These are phyloP conservation scores for Catagonus wagneri DNA, from an alignment of 2,113 vertebrate species.

Conservation along the genomic window DNA sequence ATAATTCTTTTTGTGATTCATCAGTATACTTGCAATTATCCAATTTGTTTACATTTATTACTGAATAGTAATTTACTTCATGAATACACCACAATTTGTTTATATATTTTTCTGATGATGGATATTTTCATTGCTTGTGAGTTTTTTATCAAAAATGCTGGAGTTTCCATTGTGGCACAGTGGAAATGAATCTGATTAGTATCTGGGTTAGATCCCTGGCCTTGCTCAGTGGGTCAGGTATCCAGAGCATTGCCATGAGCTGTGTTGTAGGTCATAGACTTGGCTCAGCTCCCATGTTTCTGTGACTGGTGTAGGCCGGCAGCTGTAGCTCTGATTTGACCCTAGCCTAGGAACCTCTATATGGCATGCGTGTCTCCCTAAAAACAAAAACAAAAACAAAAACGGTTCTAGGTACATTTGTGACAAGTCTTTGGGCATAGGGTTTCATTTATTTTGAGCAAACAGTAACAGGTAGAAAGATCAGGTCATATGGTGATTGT, in stretches of 20 bases:
- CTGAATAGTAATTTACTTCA: neutral
- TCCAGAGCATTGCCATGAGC: no score
- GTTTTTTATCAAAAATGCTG: neutral
- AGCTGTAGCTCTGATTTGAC: no score
- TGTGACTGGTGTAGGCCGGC: no score
- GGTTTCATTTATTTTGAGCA: neutral
- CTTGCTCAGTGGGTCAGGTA: no score
- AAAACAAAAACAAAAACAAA: no score
- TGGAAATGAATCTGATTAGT: no score
- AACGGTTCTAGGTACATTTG: neutral
- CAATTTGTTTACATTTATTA: neutral
- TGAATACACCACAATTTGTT: neutral
- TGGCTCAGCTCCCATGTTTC: no score
- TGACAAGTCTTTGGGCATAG: neutral
- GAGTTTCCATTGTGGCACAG: no score
- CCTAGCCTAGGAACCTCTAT: no score
- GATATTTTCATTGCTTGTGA: neutral
- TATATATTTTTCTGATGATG: neutral
- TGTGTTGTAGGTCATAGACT: no score
- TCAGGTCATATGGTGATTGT: neutral
- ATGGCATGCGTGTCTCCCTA: no score
- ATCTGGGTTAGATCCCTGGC: no score
- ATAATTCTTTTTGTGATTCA: neutral
- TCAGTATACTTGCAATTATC: neutral
- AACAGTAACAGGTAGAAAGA: neutral